Evolutionary conservation across 2,888 invertebrate species (phyloP).

Genomic region (Labia minor): DNA sequence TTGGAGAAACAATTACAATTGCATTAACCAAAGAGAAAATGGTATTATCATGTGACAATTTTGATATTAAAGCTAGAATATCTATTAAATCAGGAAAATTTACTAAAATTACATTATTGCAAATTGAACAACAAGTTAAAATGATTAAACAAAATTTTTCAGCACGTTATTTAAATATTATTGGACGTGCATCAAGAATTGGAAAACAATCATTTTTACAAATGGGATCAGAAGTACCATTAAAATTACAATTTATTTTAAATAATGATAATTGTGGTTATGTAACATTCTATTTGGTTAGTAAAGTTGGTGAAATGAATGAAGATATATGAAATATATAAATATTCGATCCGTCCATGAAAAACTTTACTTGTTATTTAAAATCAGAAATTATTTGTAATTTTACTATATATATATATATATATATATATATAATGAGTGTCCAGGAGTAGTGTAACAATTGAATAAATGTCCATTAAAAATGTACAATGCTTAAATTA

Average conservation of each 20-base stretch:
- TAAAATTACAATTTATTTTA: neutral
- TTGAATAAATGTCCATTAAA: no score
- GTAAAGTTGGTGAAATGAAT: neutral
- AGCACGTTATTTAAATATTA: neutral
- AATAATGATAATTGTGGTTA: neutral
- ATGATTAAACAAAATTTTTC: no score
- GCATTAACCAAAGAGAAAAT: neutral
- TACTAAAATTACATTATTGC: neutral
- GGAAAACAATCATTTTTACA: neutral
- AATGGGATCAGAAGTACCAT: neutral
- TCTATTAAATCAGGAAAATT: neutral
- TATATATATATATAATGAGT: no score
- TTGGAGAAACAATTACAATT: neutral
- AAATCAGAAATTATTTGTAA: no score
- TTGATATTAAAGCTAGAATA: neutral
- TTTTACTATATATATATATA: no score
- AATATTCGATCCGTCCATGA: no score
- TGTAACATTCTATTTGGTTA: neutral
- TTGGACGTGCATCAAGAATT: neutral
- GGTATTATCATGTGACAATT: neutral
- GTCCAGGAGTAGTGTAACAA: no score
- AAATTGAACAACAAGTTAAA: neutral
- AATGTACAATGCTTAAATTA: no score
- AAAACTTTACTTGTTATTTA: no score
- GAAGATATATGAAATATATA: no score